phyloP scores from a whole-genome alignment of 2,888 invertebrate species.

The Cheilosia urbana region DNA sequence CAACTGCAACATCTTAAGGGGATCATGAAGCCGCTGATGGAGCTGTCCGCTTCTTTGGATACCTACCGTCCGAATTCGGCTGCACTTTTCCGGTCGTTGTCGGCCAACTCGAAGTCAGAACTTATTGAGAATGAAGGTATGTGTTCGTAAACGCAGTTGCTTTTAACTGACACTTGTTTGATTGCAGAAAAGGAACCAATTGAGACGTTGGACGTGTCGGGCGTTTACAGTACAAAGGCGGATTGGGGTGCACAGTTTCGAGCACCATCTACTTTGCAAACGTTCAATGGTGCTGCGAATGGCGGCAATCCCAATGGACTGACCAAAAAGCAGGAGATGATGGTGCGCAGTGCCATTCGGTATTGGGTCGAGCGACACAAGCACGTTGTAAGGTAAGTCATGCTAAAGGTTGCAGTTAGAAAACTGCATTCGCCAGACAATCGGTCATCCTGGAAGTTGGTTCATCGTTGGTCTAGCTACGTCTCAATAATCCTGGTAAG shows the following conservation, averaged over 20 bases:
- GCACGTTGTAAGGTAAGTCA: conserved; percentile 91
- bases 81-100: conserved; percentile 87
- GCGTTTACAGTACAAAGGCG: conserved; percentile 90
- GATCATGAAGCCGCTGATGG: conserved; percentile 94
- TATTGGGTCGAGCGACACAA: conserved; percentile 96
- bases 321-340: conserved; percentile 92
- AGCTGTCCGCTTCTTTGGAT: conserved; percentile 92
- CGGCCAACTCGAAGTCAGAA: conserved; percentile 84
- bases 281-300: conserved; percentile 83
- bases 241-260: conserved; percentile 91
- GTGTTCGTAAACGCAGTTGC: neutral
- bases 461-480: too few relatives aligned
- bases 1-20: conserved; percentile 93
- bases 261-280: conserved; percentile 87
- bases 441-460: too few relatives aligned
- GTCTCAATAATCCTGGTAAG: too few relatives aligned
- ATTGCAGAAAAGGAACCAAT: conserved; percentile 84
- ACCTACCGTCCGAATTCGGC: conserved; percentile 90
- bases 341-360: conserved; percentile 93
- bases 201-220: conserved; percentile 88
- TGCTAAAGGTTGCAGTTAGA: too few relatives aligned
- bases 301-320: conserved; percentile 90
- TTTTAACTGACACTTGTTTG: conserved; percentile 19
- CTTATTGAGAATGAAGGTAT: conserved; percentile 83
- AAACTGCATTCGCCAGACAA: too few relatives aligned